Base-by-base conservation (phyloP, 2,888 invertebrate genomes). In the Rotaria macrura region DNA sequence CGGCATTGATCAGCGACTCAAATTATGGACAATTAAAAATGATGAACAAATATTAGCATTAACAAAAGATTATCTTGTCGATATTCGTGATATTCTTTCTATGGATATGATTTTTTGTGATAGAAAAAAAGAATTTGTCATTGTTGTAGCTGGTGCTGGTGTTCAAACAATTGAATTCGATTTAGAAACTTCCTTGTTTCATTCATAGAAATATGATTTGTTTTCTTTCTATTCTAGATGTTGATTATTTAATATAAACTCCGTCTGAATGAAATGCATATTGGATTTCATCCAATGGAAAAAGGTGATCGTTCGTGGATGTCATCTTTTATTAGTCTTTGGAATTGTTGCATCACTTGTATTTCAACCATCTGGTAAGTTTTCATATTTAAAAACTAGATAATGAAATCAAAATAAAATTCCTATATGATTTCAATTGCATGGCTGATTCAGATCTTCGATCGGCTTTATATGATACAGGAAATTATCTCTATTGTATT, bases 401-500 rank as follows among this genome's bases (percentile, higher is more conserved):
- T 20, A 34, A 65, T 0, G 17, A 49, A 49, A 49, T 17, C 14
- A 49, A 9, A 49, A 17, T 9, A 49, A 49, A 12, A 4, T 49
- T 49, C 14, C 23, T 10, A 12, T 23, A 17, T n/a, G 7, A 72
- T 72, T 38, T 72, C 20, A 2, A 65, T 65, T 17, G 3, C 5
- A 65, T 65, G 20, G 0, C 4, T 34, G 10, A 65, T 65, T 10
- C 17, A 65, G 65, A 65, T 34, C 65, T 65, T 20, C 65, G 29
- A 6, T 34, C 65, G 4, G 65, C 65, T 65, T 20, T 65, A 34
- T 65, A 65, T 34, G 65, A 65, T 5, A 34, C 34, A 65, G 34
- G 89, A 52, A 87, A 88, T 72, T 88, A 88, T 20, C 83, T 88
- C 20, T 88, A 89, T 87, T 89, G 88, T 40, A 86, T 88, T 7